Base-by-base conservation (phyloP, 2,113 vertebrate genomes). In the Promerops cafer region DNA sequence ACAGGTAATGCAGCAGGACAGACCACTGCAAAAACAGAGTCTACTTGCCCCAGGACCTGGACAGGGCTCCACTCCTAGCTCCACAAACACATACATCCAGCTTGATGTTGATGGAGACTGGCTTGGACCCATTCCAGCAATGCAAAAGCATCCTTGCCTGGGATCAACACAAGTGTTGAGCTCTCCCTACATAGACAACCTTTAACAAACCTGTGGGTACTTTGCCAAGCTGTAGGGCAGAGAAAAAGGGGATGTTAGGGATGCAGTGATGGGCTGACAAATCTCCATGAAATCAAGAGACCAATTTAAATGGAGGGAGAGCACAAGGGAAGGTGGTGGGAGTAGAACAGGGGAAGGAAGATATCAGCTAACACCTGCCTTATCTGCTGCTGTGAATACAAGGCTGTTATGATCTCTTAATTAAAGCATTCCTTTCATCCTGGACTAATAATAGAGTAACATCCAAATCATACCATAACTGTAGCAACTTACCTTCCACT, bases 391-490 rank as follows among this genome's bases (percentile, higher is more conserved):
- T 78, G 42, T 65, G 87, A 60, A 57, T 92, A 79, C 57, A 74
- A 72, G 78, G 66, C 45, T 93, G 40, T 90, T 94, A 50, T 3
- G 44, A 89, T 93, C 80, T 71, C 60, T 78, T 96, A 93, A 96
- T 93, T 88, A 90, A 93, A 87, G 52, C 72, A 89, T 91, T 90
- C 44, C 80, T 95, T 96, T 97, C 44, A 89, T 93, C 56, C 64
- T 89, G 0, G 0, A 40, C 64, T 90, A 92, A 91, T 85, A 91
- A 77, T 28, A 92, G 60, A 75, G 56, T 86, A 90, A 75, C 56
- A 83, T 68, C 10, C 13, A 78, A 72, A 83, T 57, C 22, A 52
- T 82, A 47, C 40, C 17, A 5, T 83, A 52, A 61, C 20, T 68
- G 63, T 74, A 90, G 66, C 63, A 74, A 59, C 47, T 54, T 88